phyloP scores from a whole-genome alignment of 2,797 vertebrate genomes.

The Argyrosomus regius region DNA sequence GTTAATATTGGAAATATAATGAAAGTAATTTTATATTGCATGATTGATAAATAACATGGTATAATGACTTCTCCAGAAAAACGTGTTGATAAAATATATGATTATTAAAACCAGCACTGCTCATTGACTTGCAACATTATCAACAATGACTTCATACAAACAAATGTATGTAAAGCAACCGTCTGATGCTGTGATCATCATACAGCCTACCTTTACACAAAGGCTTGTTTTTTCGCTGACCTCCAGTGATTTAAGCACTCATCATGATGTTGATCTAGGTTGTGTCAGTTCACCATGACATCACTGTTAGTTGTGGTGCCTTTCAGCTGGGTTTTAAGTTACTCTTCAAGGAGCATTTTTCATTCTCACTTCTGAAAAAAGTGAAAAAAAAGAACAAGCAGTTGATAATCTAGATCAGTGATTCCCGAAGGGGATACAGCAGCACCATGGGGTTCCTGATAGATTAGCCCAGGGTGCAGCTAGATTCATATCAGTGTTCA shows the following conservation, averaged over 20 bases:
- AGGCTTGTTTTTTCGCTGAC: no score
- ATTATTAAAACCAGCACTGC: no score
- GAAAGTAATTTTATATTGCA: no score
- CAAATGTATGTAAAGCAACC: background rate
- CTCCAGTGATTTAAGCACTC: no score
- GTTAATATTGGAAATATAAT: no score
- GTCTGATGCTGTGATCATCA: background rate
- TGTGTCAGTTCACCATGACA: no score
- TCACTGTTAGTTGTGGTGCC: no score
- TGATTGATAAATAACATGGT: background rate
- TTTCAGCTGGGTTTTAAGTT: no score
- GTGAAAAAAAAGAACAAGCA: background rate
- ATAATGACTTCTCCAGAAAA: background rate
- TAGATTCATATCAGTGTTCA: background rate
- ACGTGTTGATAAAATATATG: background rate
- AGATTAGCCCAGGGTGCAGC: background rate
- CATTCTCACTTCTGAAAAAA: no score
- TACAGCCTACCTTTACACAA: background rate
- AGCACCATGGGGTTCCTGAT: background rate
- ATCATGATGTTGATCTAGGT: no score
- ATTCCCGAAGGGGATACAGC: background rate
- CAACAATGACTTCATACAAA: background rate
- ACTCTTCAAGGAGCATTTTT: no score
- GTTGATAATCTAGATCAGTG: no score
- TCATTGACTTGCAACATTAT: background rate